Evolutionary conservation across 2,888 invertebrate genomes (phyloP).

Genomic region (Andricus curvator): DNA sequence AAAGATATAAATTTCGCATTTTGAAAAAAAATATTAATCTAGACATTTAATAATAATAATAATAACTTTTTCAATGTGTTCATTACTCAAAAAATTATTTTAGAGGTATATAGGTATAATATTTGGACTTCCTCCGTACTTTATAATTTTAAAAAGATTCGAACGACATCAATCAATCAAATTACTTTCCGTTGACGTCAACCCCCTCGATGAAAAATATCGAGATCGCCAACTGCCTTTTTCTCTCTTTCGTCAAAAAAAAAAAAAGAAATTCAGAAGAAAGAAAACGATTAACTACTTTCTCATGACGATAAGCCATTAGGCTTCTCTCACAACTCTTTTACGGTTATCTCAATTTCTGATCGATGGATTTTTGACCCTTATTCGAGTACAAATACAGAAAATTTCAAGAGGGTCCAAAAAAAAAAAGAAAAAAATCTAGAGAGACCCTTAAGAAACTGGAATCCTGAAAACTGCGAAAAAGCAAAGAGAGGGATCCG

Average conservation of each 20-base stretch:
- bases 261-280: background rate
- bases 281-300: conserved; percentile 73
- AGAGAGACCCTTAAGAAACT: conserved; percentile 51
- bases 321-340: conserved; percentile 76
- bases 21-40: no score
- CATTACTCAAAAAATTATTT: background rate
- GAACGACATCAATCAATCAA: conserved; percentile 4
- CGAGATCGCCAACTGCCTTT: conserved; percentile 40
- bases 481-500: conserved; percentile 46
- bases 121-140: no score
- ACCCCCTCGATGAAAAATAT: conserved; percentile 31
- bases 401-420: conserved; percentile 52
- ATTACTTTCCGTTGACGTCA: conserved; percentile 4
- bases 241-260: background rate
- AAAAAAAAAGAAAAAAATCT: conserved; percentile 56
- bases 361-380: conserved; percentile 75
- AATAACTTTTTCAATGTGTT: background rate
- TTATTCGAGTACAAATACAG: conserved; percentile 56
- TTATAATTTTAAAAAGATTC: background rate
- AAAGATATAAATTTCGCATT: no score
- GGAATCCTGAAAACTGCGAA: conserved; percentile 54
- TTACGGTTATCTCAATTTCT: conserved; percentile 65
- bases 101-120: background rate
- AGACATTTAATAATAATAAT: background rate
- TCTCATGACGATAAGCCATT: conserved; percentile 76